These are phyloP conservation scores for Nestor notabilis DNA, from an alignment of 2,113 vertebrate species.

Conservation along the genomic window DNA sequence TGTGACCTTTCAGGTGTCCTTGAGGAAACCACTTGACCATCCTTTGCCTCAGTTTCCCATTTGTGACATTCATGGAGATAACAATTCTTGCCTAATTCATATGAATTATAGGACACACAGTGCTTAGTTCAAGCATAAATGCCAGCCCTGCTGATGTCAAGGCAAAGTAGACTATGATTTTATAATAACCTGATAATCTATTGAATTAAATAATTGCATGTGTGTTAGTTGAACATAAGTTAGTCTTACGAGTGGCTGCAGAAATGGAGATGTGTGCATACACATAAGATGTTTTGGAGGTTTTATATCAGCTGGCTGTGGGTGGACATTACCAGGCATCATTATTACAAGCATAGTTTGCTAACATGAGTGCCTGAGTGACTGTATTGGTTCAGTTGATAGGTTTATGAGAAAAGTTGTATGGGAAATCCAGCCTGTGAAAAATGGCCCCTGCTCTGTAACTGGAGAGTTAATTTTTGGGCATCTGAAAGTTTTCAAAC, in stretches of 20 bases:
- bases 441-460: not conserved
- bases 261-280: not conserved
- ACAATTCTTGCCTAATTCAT: not conserved
- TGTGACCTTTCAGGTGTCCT: not conserved
- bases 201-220: not conserved
- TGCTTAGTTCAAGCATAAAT: not conserved
- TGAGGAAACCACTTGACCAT: not conserved
- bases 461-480: not conserved
- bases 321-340: not conserved
- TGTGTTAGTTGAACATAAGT: not conserved
- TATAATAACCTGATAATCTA: not conserved
- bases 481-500: not conserved
- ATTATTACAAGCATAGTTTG: not conserved
- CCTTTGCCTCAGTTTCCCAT: conserved; percentile 31
- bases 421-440: not conserved
- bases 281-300: not conserved
- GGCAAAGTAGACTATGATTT: not conserved
- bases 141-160: not conserved
- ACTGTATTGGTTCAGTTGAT: not conserved
- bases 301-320: not conserved
- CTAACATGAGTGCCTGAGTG: not conserved
- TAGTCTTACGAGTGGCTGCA: not conserved
- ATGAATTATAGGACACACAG: not conserved
- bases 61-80: not conserved
- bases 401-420: not conserved